Evolutionary conservation across 2,113 vertebrate species (phyloP).

Genomic region (Phaethon lepturus): DNA sequence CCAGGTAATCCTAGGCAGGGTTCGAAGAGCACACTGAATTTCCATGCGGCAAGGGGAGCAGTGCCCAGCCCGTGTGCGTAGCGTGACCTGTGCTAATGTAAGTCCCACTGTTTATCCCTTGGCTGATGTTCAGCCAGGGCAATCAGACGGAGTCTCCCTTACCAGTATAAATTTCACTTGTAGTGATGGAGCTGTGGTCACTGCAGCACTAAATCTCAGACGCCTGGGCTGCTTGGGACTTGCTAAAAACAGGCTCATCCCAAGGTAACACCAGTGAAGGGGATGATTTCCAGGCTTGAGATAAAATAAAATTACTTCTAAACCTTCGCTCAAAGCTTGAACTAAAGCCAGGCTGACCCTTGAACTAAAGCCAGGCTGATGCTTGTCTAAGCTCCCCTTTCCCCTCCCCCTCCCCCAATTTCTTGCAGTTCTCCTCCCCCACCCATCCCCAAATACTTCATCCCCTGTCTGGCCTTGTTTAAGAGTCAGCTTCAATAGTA

Average conservation of each 20-base stretch:
- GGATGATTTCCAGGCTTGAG: not conserved
- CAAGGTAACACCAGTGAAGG: not conserved
- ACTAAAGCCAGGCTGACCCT: not conserved
- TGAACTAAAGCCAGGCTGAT: not conserved
- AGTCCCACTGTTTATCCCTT: not conserved
- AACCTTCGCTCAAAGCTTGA: not conserved
- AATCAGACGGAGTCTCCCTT: not conserved
- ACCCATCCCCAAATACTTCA: not conserved
- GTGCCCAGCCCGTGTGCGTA: accelerated
- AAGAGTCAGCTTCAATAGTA: constrained; percentile 60
- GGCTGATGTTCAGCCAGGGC: not conserved
- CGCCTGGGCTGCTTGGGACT: not conserved
- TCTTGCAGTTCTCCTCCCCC: not conserved
- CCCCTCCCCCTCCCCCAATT: not conserved
- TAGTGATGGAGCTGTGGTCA: not conserved
- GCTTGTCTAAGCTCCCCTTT: not conserved
- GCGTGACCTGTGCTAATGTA: accelerated
- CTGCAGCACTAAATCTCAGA: not conserved
- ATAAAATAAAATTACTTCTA: not conserved
- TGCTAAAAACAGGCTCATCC: not conserved
- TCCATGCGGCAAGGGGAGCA: not conserved
- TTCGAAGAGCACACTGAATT: accelerated
- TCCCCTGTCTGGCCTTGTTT: constrained; percentile 32
- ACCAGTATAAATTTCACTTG: not conserved
- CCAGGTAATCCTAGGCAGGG: not conserved